phyloP scores from a whole-genome alignment of 2,113 vertebrate species.

The Heterocephalus glaber region DNA sequence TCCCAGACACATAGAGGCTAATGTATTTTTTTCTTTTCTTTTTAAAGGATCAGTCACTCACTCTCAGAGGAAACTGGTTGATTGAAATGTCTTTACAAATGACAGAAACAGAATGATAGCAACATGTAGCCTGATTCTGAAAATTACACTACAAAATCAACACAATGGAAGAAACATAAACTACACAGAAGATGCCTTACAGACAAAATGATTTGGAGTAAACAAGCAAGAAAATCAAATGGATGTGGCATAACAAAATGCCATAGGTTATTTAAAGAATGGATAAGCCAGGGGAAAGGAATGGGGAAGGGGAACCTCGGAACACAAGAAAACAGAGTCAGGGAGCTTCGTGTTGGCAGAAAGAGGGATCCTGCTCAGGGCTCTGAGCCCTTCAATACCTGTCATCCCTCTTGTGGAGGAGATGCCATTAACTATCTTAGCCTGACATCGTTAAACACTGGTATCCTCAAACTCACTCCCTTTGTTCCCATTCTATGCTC shows the following conservation, averaged over 20 bases:
- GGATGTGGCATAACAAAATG: background rate
- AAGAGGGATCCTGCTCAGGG: fast-evolving
- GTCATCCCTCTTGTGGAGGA: background rate
- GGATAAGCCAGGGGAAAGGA: background rate
- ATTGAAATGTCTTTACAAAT: background rate
- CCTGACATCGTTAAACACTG: background rate
- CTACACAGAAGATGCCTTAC: background rate
- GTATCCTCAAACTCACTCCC: background rate
- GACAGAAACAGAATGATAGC: slow-evolving; percentile 7
- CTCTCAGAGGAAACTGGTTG: background rate
- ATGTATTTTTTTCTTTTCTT: background rate
- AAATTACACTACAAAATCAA: background rate
- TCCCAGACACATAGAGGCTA: background rate
- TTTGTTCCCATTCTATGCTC: background rate
- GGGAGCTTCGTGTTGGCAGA: background rate
- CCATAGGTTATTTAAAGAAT: background rate
- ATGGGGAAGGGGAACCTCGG: background rate
- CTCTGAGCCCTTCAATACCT: background rate
- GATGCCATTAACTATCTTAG: background rate
- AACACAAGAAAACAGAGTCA: background rate
- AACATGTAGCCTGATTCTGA: background rate
- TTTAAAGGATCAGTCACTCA: background rate
- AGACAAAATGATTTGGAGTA: background rate
- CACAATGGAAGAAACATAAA: background rate
- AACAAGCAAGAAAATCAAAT: slow-evolving; percentile 27